Percentiles rank a stretch among this genome's conserved stretches.
phyloP scores from a whole-genome alignment of 2,888 invertebrate species.

The Chromoteleia sp. region DNA sequence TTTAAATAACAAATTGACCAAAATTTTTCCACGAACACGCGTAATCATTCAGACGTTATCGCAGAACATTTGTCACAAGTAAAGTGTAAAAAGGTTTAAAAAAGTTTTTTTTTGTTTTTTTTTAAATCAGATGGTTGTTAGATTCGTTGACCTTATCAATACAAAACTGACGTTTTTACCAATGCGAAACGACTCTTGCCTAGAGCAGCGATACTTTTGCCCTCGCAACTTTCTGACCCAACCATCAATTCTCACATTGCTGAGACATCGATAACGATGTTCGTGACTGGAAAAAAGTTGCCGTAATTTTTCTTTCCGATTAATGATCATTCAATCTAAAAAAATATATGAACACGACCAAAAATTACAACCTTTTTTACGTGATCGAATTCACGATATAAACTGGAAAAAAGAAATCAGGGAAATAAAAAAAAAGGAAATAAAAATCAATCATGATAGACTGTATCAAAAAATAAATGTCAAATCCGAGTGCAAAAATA shows the following conservation, averaged over 20 bases:
- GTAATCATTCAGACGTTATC: too few relatives aligned
- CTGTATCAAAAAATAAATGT: constrained; percentile 33
- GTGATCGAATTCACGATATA: constrained; percentile 7
- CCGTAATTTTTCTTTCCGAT: constrained; percentile 48
- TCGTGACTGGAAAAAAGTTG: constrained; percentile 48
- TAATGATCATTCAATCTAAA: constrained; percentile 35
- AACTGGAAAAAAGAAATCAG: not conserved
- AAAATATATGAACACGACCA: not conserved
- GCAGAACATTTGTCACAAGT: not conserved
- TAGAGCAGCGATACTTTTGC: constrained; percentile 44
- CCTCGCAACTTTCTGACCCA: constrained; percentile 46
- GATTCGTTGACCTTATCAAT: constrained; percentile 37
- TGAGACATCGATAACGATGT: constrained; percentile 52
- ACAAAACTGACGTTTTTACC: constrained; percentile 46
- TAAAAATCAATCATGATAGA: constrained; percentile 26
- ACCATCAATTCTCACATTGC: constrained; percentile 57
- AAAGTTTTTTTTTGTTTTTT: constrained; percentile 1
- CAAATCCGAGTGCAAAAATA: constrained; percentile 13
- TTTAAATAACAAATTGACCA: too few relatives aligned
- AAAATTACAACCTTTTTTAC: not conserved
- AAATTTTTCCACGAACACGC: too few relatives aligned
- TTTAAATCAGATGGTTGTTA: constrained; percentile 4
- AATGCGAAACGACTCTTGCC: constrained; percentile 35
- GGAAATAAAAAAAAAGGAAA: constrained; percentile 2
- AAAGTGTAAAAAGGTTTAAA: not conserved